Conservation (phyloP, 2,888 invertebrate genomes). For the Drosophila incognita region DNA sequence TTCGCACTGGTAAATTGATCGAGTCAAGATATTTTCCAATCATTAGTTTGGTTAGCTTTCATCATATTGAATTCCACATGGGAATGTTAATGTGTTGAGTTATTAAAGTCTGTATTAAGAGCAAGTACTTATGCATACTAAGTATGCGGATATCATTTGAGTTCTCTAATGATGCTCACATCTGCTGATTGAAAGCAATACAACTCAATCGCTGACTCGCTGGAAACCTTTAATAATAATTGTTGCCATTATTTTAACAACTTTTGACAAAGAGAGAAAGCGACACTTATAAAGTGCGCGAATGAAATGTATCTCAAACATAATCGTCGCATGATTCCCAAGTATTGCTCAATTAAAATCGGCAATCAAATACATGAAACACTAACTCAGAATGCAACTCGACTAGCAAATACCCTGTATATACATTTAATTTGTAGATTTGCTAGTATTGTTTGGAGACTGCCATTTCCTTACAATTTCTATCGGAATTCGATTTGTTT, state of each 20-base stretch:
- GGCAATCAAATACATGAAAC: background rate
- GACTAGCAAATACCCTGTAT: background rate
- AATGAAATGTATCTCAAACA: background rate
- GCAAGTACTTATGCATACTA: constrained; percentile 28
- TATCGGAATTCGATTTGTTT: background rate
- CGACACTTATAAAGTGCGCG: no score
- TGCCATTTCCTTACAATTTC: background rate
- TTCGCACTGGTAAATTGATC: constrained; percentile 52
- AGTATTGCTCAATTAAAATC: background rate
- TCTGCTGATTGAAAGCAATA: background rate
- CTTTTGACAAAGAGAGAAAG: background rate
- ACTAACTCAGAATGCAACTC: background rate
- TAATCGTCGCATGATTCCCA: background rate
- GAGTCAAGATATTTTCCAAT: constrained; percentile 66
- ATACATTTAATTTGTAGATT: background rate
- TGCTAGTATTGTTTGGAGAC: background rate
- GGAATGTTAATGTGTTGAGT: constrained; percentile 24
- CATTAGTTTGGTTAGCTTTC: constrained; percentile 40
- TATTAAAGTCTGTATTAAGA: constrained; percentile 31
- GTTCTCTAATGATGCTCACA: constrained; percentile 7
- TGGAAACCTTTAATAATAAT: background rate
- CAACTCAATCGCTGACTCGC: background rate
- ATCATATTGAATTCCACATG: constrained; percentile 24
- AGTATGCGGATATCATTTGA: constrained; percentile 41
- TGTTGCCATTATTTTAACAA: background rate